A percentile compares a stretch with the other conserved stretches of the same genome.
These are phyloP conservation scores for Listrodromus nycthemerus DNA, from an alignment of 2,888 invertebrate genomes.

Conservation along the genomic window DNA sequence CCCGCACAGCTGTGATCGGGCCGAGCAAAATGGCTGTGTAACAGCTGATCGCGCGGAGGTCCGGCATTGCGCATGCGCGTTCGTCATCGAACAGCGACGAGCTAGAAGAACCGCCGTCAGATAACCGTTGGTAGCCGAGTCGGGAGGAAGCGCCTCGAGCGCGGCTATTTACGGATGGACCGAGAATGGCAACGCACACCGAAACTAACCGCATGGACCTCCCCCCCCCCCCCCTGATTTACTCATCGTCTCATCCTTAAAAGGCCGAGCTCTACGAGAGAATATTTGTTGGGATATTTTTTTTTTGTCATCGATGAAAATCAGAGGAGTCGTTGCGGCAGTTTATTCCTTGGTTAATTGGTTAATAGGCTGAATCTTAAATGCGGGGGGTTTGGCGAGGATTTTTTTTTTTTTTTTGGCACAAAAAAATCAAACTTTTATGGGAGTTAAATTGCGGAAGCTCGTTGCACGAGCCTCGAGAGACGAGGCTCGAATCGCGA, in stretches of 20 bases:
- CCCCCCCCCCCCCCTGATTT: slow-evolving; percentile 6
- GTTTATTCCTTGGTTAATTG: too few species aligned
- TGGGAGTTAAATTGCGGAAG: too few species aligned
- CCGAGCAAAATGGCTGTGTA: slow-evolving; percentile 79
- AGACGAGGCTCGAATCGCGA: too few species aligned
- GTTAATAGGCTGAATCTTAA: too few species aligned
- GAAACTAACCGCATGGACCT: background rate
- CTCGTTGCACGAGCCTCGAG: too few species aligned
- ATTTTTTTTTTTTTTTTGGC: background rate
- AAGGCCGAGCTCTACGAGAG: slow-evolving; percentile 9
- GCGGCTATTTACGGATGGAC: slow-evolving; percentile 56
- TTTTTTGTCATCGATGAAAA: too few species aligned
- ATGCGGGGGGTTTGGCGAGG: too few species aligned
- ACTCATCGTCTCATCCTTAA: slow-evolving; percentile 3
- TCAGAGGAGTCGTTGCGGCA: too few species aligned
- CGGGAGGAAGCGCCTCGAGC: slow-evolving; percentile 38
- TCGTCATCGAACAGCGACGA: slow-evolving; percentile 7
- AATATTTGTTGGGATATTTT: background rate
- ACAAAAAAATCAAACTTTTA: too few species aligned
- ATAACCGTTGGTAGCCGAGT: slow-evolving; percentile 34
- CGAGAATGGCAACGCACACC: slow-evolving; percentile 37
- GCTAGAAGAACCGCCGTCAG: slow-evolving; percentile 32
- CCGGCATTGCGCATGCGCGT: slow-evolving; percentile 74
- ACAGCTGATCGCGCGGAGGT: slow-evolving; percentile 80
- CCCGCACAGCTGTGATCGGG: slow-evolving; percentile 78